A percentile compares a stretch with the other conserved stretches of the same genome.
phyloP scores from a whole-genome alignment of 2,113 vertebrate genomes.

The Semnopithecus entellus region DNA sequence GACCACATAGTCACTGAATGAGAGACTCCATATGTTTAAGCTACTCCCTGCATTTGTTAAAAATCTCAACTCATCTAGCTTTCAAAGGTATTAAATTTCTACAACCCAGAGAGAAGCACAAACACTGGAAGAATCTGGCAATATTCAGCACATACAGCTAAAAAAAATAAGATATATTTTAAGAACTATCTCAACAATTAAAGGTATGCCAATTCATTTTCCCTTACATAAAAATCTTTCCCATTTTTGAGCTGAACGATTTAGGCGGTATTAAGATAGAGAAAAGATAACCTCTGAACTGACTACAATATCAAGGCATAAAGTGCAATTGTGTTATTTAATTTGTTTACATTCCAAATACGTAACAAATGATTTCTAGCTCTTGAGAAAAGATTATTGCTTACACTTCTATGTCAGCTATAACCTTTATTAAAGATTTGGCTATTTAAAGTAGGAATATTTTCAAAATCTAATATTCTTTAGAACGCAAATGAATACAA shows the following conservation, averaged over 20 bases:
- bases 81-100: background rate
- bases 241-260: background rate
- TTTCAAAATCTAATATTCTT: background rate
- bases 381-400: slow-evolving; percentile 56
- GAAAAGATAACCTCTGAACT: slow-evolving; percentile 45
- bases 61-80: background rate
- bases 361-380: slow-evolving; percentile 61
- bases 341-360: slow-evolving; percentile 54
- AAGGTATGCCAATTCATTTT: background rate
- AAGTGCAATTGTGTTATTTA: slow-evolving; percentile 52
- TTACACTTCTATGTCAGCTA: slow-evolving; percentile 69
- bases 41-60: background rate
- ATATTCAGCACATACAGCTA: background rate
- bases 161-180: background rate
- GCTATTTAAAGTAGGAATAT: background rate
- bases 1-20: background rate
- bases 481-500: background rate
- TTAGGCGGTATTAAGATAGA: background rate
- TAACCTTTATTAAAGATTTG: slow-evolving; percentile 45
- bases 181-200: slow-evolving; percentile 25
- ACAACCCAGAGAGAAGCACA: background rate
- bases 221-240: background rate
- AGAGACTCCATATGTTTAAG: background rate
- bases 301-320: slow-evolving; percentile 58
- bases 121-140: background rate